Base-by-base conservation (phyloP, 2,888 invertebrate species). In the Noctua janthe region DNA sequence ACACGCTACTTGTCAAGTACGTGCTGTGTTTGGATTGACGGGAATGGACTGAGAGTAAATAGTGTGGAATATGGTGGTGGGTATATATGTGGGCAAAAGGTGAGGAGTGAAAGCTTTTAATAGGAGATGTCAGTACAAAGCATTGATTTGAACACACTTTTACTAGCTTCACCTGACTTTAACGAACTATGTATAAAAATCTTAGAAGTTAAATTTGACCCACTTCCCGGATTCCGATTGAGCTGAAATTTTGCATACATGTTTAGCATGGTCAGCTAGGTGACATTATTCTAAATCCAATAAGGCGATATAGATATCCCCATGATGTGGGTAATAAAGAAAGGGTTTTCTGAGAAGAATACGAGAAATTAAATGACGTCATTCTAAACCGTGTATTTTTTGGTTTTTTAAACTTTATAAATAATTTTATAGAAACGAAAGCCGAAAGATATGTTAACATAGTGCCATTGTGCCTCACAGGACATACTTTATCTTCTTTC, bases 1-100 rank as follows among this genome's bases (percentile, higher is more conserved):
- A 76, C 78, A 80, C 80, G 76, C 75, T 78, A 70, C 85, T 82
- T 87, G 81, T 86, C 77, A 83, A 83, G 86, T n/a, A 76, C 49
- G 66, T 84, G 70, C 59, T 76, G 43, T 79, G 76, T 72, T 73
- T 67, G 51, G 23, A 86, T 75, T 80, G 70, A 75, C 62, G 39
- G 23, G n/a, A 71, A 64, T 66, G 64, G 47, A 75, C 47, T 15
- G 35, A 47, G 64, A 13, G 47, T 70, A 13, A 51, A n/a, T n/a
- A 54, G 54, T 77, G 51, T 35, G n/a, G 4, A n/a, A 29, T 49
- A 35, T 62, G 29, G 29, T 67, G 6, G 23, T 13, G 23, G n/a
- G 47, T 47, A 69, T 8, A 39, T 66, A 35, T 20, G 11, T 64
- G 47, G 20, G 4, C 49, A 13, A 54, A 35, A 76, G 49, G 13